A percentile compares a stretch with the other conserved stretches of the same genome.
These are phyloP conservation scores for Unio delphinus DNA, from an alignment of 2,888 invertebrate species.

Conservation along the genomic window DNA sequence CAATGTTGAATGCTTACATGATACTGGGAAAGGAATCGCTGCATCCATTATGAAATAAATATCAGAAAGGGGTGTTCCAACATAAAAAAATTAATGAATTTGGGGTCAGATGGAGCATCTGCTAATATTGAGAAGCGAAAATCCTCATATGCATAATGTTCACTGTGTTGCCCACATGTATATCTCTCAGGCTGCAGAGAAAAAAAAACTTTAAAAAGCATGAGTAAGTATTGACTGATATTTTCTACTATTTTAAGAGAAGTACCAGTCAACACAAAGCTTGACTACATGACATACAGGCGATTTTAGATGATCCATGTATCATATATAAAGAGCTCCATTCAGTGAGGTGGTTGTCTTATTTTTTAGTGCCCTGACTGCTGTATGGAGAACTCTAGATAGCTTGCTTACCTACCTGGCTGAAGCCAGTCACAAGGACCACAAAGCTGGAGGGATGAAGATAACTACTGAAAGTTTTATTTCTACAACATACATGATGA, in stretches of 20 bases:
- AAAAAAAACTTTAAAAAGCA: conserved; percentile 13
- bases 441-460: conserved; percentile 24
- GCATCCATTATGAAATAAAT: conserved; percentile 10
- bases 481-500: conserved; percentile 18
- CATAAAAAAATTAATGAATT: conserved; percentile 11
- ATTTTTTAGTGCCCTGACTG: conserved; percentile 10
- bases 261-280: conserved; percentile 7
- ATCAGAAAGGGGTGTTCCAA: conserved; percentile 7
- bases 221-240: conserved; percentile 17
- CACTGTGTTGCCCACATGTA: conserved; percentile 14
- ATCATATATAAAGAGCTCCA: conserved; percentile 14
- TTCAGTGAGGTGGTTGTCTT: conserved; percentile 17
- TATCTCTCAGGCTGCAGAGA: conserved; percentile 21
- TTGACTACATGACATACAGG: conserved; percentile 17
- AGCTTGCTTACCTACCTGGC: conserved; percentile 19
- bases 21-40: conserved; percentile 18
- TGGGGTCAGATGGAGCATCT: conserved; percentile 18
- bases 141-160: conserved; percentile 20
- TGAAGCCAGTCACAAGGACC: conserved; percentile 7
- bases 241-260: conserved; percentile 28
- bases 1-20: conserved; percentile 20
- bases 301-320: conserved; percentile 7
- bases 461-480: conserved; percentile 11
- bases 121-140: conserved; percentile 9
- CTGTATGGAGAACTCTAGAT: conserved; percentile 9